These are phyloP conservation scores for Naso thynnoides DNA, from an alignment of 2,797 vertebrate species.

Conservation along the genomic window DNA sequence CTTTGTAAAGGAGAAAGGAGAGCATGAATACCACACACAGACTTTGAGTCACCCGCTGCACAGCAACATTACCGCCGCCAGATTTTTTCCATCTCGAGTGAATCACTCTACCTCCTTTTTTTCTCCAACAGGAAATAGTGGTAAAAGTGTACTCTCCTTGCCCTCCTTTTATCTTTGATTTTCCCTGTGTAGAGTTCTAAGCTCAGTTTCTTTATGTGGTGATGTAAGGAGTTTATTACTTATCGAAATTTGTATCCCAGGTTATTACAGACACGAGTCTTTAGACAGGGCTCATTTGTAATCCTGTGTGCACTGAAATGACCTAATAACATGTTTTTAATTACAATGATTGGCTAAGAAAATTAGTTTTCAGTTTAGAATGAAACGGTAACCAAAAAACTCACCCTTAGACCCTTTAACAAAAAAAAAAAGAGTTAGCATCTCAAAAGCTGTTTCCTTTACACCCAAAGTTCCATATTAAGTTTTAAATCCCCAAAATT, in stretches of 20 bases:
- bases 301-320: background rate
- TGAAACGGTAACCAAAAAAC: background rate
- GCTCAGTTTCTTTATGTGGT: conserved; percentile 3
- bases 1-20: conserved; percentile 65
- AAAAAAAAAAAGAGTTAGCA: background rate
- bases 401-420: no score
- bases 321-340: conserved; percentile 4
- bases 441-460: background rate
- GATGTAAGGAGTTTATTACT: conserved; percentile 16
- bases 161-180: conserved; percentile 49
- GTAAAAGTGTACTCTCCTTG: conserved; percentile 47
- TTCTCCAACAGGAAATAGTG: conserved; percentile 47
- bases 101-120: conserved; percentile 64
- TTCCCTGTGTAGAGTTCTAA: conserved; percentile 5
- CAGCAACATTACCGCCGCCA: conserved; percentile 68
- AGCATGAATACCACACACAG: conserved; percentile 85
- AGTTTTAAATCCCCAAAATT: background rate
- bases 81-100: conserved; percentile 80
- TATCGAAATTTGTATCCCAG: background rate
- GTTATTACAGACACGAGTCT: background rate
- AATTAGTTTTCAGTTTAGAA: background rate
- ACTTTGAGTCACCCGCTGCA: conserved; percentile 70
- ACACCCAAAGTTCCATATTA: background rate
- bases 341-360: background rate
- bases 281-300: background rate